These are phyloP conservation scores for Pangasius larnaudii DNA, from an alignment of 2,797 vertebrate genomes.

Conservation along the genomic window DNA sequence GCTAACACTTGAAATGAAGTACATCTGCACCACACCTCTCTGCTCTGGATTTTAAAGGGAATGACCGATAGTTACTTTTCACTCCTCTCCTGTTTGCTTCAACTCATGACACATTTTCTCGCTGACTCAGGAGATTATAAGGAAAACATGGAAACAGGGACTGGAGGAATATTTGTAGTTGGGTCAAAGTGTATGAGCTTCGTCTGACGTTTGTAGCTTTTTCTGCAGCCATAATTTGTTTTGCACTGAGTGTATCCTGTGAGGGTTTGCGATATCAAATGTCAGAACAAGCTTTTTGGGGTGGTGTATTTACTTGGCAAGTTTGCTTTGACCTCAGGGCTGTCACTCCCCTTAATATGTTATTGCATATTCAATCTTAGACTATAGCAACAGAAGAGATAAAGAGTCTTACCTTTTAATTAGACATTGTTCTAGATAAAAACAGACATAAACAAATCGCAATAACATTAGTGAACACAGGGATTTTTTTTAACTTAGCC, in stretches of 20 bases:
- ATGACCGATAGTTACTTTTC: slow-evolving; percentile 50
- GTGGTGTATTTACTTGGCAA: slow-evolving; percentile 28
- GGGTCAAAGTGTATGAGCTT: slow-evolving; percentile 8
- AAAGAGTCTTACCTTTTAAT: not conserved
- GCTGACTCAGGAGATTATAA: slow-evolving; percentile 33
- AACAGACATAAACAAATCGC: not conserved
- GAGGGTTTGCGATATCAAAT: slow-evolving; percentile 26
- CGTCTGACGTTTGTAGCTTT: slow-evolving; percentile 5
- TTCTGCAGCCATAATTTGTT: not conserved
- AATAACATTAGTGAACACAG: not conserved
- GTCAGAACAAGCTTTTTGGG: slow-evolving; percentile 39
- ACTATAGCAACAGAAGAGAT: slow-evolving; percentile 1
- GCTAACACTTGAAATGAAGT: slow-evolving; percentile 24
- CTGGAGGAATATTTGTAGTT: not conserved
- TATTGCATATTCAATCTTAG: slow-evolving; percentile 20
- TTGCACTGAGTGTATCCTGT: slow-evolving; percentile 17
- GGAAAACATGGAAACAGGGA: slow-evolving; percentile 26
- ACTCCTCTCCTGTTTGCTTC: slow-evolving; percentile 18
- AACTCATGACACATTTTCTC: not conserved
- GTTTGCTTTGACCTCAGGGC: slow-evolving; percentile 30
- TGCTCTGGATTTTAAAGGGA: slow-evolving; percentile 6
- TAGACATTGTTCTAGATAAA: not conserved
- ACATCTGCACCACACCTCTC: slow-evolving; percentile 33
- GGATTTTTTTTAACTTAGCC: not conserved
- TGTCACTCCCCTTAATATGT: slow-evolving; percentile 25